Conservation (phyloP, 2,113 vertebrate species). For the Pedionomus torquatus region DNA sequence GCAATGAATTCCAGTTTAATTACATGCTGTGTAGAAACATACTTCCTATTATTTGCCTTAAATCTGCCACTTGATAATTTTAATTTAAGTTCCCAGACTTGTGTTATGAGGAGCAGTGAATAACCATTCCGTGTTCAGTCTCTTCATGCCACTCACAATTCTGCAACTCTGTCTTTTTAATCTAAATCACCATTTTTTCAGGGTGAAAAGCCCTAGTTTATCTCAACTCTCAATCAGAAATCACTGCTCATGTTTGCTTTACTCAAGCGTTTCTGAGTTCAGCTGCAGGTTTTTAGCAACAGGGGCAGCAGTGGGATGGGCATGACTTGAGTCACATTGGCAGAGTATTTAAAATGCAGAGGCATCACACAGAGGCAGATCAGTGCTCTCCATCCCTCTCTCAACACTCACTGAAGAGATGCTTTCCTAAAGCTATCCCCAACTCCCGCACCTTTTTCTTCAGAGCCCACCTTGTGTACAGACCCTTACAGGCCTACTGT, state of each 20-base stretch:
- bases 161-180: neutral
- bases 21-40: neutral
- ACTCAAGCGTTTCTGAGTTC: neutral
- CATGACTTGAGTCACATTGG: neutral
- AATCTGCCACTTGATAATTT: neutral
- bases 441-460: neutral
- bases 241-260: neutral
- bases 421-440: neutral
- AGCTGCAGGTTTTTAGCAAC: accelerated
- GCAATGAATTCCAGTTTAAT: neutral
- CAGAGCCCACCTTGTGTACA: neutral
- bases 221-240: neutral
- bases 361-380: accelerated
- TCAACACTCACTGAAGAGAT: neutral
- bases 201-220: neutral
- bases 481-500: neutral
- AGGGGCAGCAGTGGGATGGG: neutral
- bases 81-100: neutral
- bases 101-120: neutral
- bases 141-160: neutral
- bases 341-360: neutral
- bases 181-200: neutral
- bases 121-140: neutral
- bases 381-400: neutral
- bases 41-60: conserved; percentile 14